Conservation (phyloP, 2,113 vertebrate genomes). For the Pachypanchax playfairii region DNA sequence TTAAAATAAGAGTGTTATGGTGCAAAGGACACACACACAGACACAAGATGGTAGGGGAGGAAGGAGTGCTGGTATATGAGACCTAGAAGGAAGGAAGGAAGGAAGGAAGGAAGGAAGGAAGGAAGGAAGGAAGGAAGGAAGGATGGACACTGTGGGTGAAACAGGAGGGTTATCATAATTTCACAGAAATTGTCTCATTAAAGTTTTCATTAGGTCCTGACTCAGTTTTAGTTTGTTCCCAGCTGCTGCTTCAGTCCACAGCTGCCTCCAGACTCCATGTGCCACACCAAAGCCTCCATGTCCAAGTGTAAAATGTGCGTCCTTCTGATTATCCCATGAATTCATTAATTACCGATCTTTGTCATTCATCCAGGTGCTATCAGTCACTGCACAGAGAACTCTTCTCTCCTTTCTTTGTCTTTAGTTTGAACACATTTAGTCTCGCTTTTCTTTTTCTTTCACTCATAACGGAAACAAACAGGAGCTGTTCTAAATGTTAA, state of each 20-base stretch:
- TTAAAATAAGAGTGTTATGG: slow-evolving; percentile 54
- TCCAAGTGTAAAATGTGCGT: slow-evolving; percentile 28
- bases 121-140: slow-evolving; percentile 13
- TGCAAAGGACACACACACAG: slow-evolving; percentile 28
- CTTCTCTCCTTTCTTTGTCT: slow-evolving; percentile 24
- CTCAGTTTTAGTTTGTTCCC: slow-evolving; percentile 53
- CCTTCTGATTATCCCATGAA: slow-evolving; percentile 51
- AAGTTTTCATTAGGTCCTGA: slow-evolving; percentile 62
- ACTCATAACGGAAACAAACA: slow-evolving; percentile 28
- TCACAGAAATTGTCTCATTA: slow-evolving; percentile 65
- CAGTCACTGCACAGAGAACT: slow-evolving; percentile 18
- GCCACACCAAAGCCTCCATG: slow-evolving; percentile 33
- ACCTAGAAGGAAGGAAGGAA: too few relatives aligned
- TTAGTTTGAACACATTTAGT: slow-evolving; percentile 8
- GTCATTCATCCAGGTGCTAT: slow-evolving; percentile 61
- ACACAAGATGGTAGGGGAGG: slow-evolving; percentile 8
- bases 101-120: too few relatives aligned
- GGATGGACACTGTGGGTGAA: slow-evolving; percentile 25
- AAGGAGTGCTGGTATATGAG: slow-evolving; percentile 35
- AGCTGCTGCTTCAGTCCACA: slow-evolving; percentile 43
- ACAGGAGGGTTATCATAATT: slow-evolving; percentile 64
- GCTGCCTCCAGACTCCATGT: slow-evolving; percentile 36
- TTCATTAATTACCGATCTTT: slow-evolving; percentile 62
- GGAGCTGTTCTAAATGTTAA: slow-evolving; percentile 21
- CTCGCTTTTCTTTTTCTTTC: not conserved